phyloP scores from a whole-genome alignment of 2,797 vertebrate species.

The Momotus momota region DNA sequence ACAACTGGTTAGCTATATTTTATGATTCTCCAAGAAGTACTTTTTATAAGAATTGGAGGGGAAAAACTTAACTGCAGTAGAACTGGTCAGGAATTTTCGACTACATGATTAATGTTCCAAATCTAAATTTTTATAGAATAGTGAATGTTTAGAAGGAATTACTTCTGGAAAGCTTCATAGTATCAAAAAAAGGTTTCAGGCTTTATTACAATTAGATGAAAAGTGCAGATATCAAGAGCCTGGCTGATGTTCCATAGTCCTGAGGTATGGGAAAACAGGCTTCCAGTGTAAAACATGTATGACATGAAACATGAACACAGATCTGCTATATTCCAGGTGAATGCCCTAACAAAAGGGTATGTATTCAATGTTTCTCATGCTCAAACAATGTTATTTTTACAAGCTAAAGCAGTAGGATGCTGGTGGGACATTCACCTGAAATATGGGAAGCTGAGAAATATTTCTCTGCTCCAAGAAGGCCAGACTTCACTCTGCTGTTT shows the following conservation, averaged over 20 bases:
- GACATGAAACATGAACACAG: not conserved
- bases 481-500: not conserved
- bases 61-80: not conserved
- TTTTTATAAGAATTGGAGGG: not conserved
- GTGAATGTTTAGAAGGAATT: not conserved
- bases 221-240: not conserved
- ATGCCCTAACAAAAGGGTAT: not conserved
- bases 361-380: not conserved
- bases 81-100: slow-evolving; percentile 19
- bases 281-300: not conserved
- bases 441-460: not conserved
- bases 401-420: not conserved
- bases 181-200: not conserved
- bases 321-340: not conserved
- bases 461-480: not conserved
- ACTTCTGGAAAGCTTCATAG: not conserved
- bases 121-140: not conserved
- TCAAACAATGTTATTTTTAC: not conserved
- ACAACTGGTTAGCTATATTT: slow-evolving; percentile 22
- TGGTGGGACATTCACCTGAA: not conserved
- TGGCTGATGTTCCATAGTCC: not conserved
- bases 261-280: not conserved
- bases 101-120: not conserved
- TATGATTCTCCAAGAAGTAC: not conserved
- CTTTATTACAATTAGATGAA: not conserved